These are phyloP conservation scores for Gandaritis pyraliata DNA, from an alignment of 2,888 invertebrate species.

Conservation along the genomic window DNA sequence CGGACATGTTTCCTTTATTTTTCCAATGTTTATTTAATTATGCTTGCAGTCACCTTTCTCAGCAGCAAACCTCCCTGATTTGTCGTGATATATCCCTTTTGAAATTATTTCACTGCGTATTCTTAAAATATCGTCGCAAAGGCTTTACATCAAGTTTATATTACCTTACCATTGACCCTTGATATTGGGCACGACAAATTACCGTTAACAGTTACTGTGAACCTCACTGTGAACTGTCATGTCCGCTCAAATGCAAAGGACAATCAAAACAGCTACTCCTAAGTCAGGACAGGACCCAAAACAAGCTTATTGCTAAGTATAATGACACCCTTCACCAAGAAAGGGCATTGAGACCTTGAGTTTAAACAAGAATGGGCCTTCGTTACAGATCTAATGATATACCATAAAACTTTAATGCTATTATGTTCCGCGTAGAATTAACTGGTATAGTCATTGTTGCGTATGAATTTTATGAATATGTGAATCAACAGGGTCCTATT, in stretches of 20 bases:
- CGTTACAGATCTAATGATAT: conserved; percentile 10
- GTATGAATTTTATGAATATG: background rate
- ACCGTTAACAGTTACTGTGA: background rate
- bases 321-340: conserved; percentile 33
- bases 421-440: background rate
- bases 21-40: too few relatives aligned
- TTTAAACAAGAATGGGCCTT: conserved; percentile 15
- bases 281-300: conserved; percentile 5
- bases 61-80: too few relatives aligned
- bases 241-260: background rate
- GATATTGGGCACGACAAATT: background rate
- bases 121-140: too few relatives aligned
- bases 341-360: conserved; percentile 34
- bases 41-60: too few relatives aligned
- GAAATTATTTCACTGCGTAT: too few relatives aligned
- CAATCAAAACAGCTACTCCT: background rate
- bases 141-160: too few relatives aligned
- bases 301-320: conserved; percentile 12
- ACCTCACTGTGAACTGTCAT: background rate
- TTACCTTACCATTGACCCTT: background rate
- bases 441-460: background rate
- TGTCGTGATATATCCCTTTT: too few relatives aligned
- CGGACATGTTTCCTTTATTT: too few relatives aligned
- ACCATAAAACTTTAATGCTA: background rate
- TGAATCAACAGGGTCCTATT: background rate